Evolutionary conservation across 2,797 vertebrate genomes (phyloP).

Genomic region (Etheostoma nigrum): DNA sequence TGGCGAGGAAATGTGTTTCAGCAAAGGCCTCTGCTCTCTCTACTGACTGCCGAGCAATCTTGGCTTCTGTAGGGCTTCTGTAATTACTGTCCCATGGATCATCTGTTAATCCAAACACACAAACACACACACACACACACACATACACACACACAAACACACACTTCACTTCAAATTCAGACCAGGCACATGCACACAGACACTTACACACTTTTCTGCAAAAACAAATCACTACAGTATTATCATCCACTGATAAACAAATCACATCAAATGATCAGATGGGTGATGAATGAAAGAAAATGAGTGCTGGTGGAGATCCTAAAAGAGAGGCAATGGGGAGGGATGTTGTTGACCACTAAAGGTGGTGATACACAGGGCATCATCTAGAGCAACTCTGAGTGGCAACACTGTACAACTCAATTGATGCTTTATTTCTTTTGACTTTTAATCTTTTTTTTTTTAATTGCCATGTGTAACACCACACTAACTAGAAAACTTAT

Average conservation of each 20-base stretch:
- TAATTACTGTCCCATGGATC: constrained; percentile 12
- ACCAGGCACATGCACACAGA: not conserved
- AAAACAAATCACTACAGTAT: constrained; percentile 38
- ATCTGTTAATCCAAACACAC: constrained; percentile 27
- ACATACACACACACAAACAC: constrained; percentile 4
- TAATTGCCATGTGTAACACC: constrained; percentile 39
- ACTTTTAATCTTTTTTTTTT: not conserved
- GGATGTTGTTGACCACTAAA: constrained; percentile 42
- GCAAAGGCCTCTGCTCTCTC: constrained; percentile 33
- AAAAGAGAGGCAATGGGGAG: constrained; percentile 53
- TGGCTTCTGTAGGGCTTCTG: constrained; percentile 7
- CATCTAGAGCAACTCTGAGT: constrained; percentile 21
- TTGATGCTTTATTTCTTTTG: not conserved
- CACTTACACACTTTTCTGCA: constrained; percentile 22
- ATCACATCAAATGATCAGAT: constrained; percentile 58
- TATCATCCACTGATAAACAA: constrained; percentile 44
- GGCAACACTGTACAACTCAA: not conserved
- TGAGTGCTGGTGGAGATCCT: constrained; percentile 62
- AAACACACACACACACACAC: constrained; percentile 5
- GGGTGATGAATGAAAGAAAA: constrained; percentile 60
- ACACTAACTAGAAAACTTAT: constrained; percentile 10
- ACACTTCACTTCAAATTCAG: not conserved
- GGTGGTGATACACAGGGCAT: constrained; percentile 53
- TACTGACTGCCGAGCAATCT: constrained; percentile 3
- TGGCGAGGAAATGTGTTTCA: constrained; percentile 1